A percentile compares a stretch with the other conserved stretches of the same genome.
phyloP scores from a whole-genome alignment of 2,113 vertebrate species.

The Hyperopisus bebe region DNA sequence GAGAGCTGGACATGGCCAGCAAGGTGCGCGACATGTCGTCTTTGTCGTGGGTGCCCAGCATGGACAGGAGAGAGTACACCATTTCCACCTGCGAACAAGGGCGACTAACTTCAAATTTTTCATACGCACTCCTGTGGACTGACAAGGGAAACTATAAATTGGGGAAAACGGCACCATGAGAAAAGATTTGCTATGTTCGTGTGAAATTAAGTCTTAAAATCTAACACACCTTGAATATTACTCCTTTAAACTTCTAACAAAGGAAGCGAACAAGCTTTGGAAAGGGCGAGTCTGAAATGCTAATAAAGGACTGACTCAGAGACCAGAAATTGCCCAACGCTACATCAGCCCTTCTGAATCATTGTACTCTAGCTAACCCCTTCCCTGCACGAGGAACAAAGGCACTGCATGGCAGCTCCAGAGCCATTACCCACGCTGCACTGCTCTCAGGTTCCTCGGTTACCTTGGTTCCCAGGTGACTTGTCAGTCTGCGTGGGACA shows the following conservation, averaged over 20 bases:
- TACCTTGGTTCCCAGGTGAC: constrained; percentile 97
- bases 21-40: constrained; percentile 98
- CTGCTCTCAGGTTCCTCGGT: constrained; percentile 28
- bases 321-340: background rate
- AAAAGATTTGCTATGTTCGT: no score
- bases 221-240: background rate
- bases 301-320: background rate
- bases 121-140: background rate
- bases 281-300: background rate
- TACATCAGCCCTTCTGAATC: background rate
- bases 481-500: constrained; percentile 90
- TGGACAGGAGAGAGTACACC: constrained; percentile 97
- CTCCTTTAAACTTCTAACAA: background rate
- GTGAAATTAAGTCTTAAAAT: background rate
- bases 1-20: constrained; percentile 97
- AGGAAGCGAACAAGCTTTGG: background rate
- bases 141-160: background rate
- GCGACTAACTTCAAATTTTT: background rate
- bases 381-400: background rate
- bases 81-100: constrained; percentile 76
- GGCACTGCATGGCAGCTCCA: background rate
- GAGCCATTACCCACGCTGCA: background rate
- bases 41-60: constrained; percentile 98
- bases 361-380: background rate
- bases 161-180: background rate